A percentile compares a stretch with the other conserved stretches of the same genome.
Evolutionary conservation across 2,113 vertebrate species (phyloP).

Genomic region (Channa maculata): DNA sequence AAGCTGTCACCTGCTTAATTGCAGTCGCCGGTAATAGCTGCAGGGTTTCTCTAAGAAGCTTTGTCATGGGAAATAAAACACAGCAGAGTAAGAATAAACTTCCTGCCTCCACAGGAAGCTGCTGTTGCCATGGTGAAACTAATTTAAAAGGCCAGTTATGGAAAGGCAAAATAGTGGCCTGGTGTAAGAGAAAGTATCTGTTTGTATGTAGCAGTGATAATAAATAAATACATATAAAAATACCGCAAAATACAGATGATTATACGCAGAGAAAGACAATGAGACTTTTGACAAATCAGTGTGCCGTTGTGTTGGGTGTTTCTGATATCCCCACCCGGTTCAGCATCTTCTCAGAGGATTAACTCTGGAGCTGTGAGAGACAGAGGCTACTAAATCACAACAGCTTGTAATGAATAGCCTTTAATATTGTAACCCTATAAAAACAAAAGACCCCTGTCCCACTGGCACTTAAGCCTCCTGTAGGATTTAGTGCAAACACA

Average conservation of each 20-base stretch:
- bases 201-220: conserved; percentile 1
- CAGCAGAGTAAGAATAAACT: conserved; percentile 68
- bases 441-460: conserved; percentile 54
- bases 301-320: not conserved
- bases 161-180: conserved; percentile 14
- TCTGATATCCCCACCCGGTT: conserved; percentile 24
- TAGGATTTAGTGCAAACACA: conserved; percentile 51
- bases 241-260: conserved; percentile 1
- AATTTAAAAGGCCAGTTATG: conserved; percentile 49
- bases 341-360: conserved; percentile 53
- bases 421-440: conserved; percentile 67
- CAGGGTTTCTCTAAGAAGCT: conserved; percentile 55
- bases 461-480: conserved; percentile 45
- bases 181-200: conserved; percentile 10
- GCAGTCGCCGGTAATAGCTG: conserved; percentile 58
- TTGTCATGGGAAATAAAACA: conserved; percentile 74
- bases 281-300: not conserved
- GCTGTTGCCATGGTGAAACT: conserved; percentile 60
- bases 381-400: conserved; percentile 29
- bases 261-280: not conserved
- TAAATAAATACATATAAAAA: not conserved
- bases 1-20: conserved; percentile 57
- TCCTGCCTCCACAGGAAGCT: conserved; percentile 65
- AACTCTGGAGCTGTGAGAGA: conserved; percentile 36
- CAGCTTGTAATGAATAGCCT: conserved; percentile 58